These are phyloP conservation scores for Parnassius mnemosyne DNA, from an alignment of 2,888 invertebrate genomes.

Conservation along the genomic window DNA sequence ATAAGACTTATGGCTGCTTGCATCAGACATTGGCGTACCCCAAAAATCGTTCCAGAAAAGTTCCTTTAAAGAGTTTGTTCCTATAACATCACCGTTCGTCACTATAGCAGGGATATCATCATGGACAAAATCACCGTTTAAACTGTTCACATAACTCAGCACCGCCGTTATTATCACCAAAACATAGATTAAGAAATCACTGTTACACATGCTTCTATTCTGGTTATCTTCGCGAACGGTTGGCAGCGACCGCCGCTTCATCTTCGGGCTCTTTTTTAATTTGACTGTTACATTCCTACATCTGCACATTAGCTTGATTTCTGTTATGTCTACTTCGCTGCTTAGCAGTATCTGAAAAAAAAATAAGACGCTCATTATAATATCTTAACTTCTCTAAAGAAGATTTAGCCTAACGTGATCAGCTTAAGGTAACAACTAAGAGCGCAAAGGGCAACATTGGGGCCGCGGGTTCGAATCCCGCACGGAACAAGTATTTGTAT, in stretches of 20 bases:
- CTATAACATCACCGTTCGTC: constrained; percentile 89
- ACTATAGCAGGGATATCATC: constrained; percentile 93
- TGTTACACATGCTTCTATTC: constrained; percentile 42
- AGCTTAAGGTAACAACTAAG: too few relatives aligned
- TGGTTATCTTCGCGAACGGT: constrained; percentile 63
- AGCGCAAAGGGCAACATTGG: too few relatives aligned
- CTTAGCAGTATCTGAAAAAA: constrained; percentile 53
- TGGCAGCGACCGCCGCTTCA: constrained; percentile 71
- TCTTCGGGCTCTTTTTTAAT: constrained; percentile 54
- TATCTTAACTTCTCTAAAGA: background rate
- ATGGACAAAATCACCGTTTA: constrained; percentile 91
- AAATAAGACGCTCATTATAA: constrained; percentile 28
- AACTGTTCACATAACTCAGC: constrained; percentile 86
- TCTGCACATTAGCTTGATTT: constrained; percentile 64
- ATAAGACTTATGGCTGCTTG: constrained; percentile 92
- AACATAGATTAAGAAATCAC: constrained; percentile 81
- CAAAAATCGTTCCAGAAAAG: constrained; percentile 91
- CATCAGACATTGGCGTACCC: constrained; percentile 91
- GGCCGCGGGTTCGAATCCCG: too few relatives aligned
- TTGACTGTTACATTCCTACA: constrained; percentile 66
- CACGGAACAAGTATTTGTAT: too few relatives aligned
- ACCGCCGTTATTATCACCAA: constrained; percentile 85
- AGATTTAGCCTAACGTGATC: too few relatives aligned
- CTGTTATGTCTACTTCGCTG: constrained; percentile 6
- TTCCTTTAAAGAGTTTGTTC: constrained; percentile 82